phyloP scores from a whole-genome alignment of 2,113 vertebrate genomes.

The Crotalus horridus region DNA sequence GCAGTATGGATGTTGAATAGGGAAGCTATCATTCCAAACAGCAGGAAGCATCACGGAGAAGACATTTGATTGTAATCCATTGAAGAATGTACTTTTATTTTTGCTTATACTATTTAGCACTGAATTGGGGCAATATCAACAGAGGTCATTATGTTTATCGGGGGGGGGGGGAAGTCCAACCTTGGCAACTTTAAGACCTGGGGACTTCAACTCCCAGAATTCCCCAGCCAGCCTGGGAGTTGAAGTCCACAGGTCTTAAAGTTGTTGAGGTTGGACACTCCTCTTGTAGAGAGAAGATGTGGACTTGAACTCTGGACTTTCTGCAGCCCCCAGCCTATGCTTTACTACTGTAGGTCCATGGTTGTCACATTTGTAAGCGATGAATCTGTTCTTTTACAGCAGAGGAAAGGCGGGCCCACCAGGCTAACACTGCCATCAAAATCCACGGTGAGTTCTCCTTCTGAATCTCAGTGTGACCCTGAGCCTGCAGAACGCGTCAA shows the following conservation, averaged over 20 bases:
- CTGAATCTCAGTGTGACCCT: not conserved
- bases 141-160: not conserved
- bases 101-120: not conserved
- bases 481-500: not conserved
- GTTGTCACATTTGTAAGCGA: not conserved
- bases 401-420: constrained; percentile 98
- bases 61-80: not conserved
- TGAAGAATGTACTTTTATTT: not conserved
- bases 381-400: constrained; percentile 72
- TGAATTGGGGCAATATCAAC: not conserved
- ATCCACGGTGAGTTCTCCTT: constrained; percentile 87
- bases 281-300: not conserved
- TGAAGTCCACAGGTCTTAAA: not conserved
- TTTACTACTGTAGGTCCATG: not conserved
- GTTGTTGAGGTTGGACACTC: not conserved
- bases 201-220: not conserved
- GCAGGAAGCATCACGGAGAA: not conserved
- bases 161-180: not conserved
- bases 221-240: not conserved
- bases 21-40: not conserved
- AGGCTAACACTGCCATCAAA: constrained; percentile 96
- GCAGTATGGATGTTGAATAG: not conserved
- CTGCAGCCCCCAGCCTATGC: constrained; percentile 1
- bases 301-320: not conserved
- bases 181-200: not conserved